phyloP scores from a whole-genome alignment of 2,888 invertebrate species.

The Temnothorax rugatulus region DNA sequence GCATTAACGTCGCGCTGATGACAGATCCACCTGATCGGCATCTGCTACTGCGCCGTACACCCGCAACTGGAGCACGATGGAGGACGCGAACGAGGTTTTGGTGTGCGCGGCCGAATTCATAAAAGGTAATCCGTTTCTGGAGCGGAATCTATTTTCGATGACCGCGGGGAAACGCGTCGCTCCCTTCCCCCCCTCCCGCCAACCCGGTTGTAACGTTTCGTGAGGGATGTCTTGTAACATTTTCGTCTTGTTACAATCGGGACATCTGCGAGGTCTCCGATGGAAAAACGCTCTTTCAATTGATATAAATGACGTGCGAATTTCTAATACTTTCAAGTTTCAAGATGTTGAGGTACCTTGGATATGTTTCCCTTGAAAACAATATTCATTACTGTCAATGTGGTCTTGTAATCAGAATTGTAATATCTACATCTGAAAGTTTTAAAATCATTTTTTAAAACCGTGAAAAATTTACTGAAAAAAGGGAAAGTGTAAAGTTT shows the following conservation, averaged over 20 bases:
- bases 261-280: background rate
- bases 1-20: conserved; percentile 61
- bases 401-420: background rate
- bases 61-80: conserved; percentile 76
- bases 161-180: background rate
- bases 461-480: background rate
- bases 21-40: conserved; percentile 61
- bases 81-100: conserved; percentile 80
- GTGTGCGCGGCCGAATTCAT: conserved; percentile 83
- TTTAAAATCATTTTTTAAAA: background rate
- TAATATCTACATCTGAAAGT: background rate
- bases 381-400: background rate
- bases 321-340: background rate
- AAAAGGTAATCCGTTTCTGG: conserved; percentile 78
- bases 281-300: background rate
- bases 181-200: background rate
- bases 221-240: background rate
- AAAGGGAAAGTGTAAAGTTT: background rate
- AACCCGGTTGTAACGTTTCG: background rate
- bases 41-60: conserved; percentile 43
- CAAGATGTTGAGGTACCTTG: conserved; percentile 3
- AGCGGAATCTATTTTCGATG: conserved; percentile 26
- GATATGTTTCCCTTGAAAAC: conserved; percentile 12
- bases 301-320: background rate
- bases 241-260: background rate